Base-by-base conservation (phyloP, 2,113 vertebrate species). In the Centrocercus urophasianus region DNA sequence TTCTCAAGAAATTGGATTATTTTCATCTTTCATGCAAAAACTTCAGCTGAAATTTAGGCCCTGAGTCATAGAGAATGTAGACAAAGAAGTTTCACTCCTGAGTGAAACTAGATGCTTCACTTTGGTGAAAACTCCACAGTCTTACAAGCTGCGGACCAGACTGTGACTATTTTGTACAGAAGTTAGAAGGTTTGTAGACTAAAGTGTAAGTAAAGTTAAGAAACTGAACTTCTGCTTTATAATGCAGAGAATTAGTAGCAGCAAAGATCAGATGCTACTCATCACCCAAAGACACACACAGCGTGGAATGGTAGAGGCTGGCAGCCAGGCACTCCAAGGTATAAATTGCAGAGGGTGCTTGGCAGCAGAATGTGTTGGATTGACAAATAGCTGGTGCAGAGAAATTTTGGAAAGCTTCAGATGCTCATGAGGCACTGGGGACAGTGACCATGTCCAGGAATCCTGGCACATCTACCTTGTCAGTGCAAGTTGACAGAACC, bases 1-100 rank as follows among this genome's bases (percentile, higher is more conserved):
- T 92, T 88, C 42, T 70, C 17, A 52, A 67, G 42, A 93, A 89
- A 42, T 64, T 18, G 77, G 34, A 38, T 74, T 74, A 64, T 83
- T 92, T 95, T 84, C 2, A 54, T 66, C 3, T 82, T 75, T 82
- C 54, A n/a, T 81, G 22, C 38, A 40, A 89, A 79, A 73, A 80
- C 5, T 54, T 77, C 61, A 52, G 6, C 13, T 67, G 78, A 63
- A 85, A 71, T 9, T 22, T 50, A 77, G 13, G 18, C 3, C 14
- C 8, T 76, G 25, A 66, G 17, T 36, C 30, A 73, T 43, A 71
- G 6, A 64, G 13, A 13, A 24, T 25, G 3, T 40, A 22, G 25
- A 32, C 20, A 28, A 34, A 63, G 40, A 85, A 45, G 16, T 71
- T 85, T 59, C 25, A 32, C 18, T 30, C 20, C 10, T 38, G 64